Conservation (phyloP, 2,888 invertebrate species). For the Melanchra persicariae region DNA sequence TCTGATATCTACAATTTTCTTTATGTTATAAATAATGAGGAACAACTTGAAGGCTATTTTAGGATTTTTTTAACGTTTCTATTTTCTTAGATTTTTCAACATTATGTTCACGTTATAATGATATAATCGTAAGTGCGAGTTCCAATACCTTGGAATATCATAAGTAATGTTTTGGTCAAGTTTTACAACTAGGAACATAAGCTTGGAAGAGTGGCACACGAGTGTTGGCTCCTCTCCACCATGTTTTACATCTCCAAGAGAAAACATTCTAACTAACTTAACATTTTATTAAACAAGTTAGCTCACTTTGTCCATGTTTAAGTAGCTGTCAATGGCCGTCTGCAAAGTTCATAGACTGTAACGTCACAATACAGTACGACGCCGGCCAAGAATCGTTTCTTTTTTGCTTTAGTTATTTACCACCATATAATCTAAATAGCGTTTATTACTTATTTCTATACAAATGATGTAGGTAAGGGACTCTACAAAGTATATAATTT, state of each 20-base stretch:
- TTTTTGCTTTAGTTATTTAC: neutral
- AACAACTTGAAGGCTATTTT: too few species aligned
- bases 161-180: neutral
- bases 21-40: too few species aligned
- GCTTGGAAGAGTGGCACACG: neutral
- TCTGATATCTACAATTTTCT: too few species aligned
- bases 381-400: neutral
- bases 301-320: slow-evolving; percentile 4
- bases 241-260: neutral
- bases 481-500: too few species aligned
- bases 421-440: too few species aligned
- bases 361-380: slow-evolving; percentile 14
- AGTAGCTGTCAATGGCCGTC: slow-evolving; percentile 11
- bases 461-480: neutral
- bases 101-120: neutral
- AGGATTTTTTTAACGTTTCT: too few species aligned
- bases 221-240: neutral
- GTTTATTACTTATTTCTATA: neutral
- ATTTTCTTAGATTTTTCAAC: neutral
- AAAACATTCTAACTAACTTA: neutral
- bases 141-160: too few species aligned
- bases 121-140: too few species aligned
- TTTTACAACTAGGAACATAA: neutral
- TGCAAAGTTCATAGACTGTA: slow-evolving; percentile 15
- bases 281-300: slow-evolving; percentile 17